A percentile compares a stretch with the other conserved stretches of the same genome.
phyloP scores from a whole-genome alignment of 2,888 invertebrate genomes.

The Cataglyphis cursor region DNA sequence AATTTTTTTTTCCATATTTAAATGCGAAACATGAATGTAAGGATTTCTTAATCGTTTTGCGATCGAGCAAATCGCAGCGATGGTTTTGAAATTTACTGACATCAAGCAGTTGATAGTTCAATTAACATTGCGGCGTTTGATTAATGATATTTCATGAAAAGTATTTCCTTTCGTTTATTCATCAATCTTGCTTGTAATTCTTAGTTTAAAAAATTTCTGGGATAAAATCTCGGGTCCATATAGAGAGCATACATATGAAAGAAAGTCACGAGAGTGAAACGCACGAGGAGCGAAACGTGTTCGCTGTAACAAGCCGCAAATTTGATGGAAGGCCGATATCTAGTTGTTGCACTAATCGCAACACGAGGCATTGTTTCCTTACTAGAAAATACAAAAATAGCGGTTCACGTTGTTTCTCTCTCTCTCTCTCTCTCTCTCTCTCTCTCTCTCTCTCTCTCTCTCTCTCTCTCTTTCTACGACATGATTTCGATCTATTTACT shows the following conservation, averaged over 20 bases:
- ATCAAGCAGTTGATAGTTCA: not conserved
- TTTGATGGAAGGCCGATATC: conserved; percentile 52
- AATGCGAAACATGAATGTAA: not conserved
- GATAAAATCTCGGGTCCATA: conserved; percentile 12
- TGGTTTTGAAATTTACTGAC: conserved; percentile 20
- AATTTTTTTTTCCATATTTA: not conserved
- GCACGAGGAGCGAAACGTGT: conserved; percentile 43
- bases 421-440: conserved; percentile 10
- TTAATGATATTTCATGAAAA: conserved; percentile 38
- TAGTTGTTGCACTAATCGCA: conserved; percentile 74
- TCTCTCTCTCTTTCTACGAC: conserved; percentile 4
- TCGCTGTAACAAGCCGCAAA: conserved; percentile 40
- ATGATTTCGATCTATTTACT: conserved; percentile 60
- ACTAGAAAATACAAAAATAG: conserved; percentile 71
- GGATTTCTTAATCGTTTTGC: not conserved
- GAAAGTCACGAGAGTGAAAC: conserved; percentile 4
- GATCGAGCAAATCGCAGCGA: not conserved
- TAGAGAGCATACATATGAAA: not conserved
- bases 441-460: conserved; percentile 1
- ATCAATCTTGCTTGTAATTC: conserved; percentile 16
- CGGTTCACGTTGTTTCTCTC: conserved; percentile 13
- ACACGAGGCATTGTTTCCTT: conserved; percentile 75
- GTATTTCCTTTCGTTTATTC: not conserved
- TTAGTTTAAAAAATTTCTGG: not conserved
- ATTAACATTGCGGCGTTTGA: conserved; percentile 26